Evolutionary conservation across 2,113 vertebrate species (phyloP), one percentile per base, ranked within the genome.

Genomic region (Thunnus thynnus): DNA sequence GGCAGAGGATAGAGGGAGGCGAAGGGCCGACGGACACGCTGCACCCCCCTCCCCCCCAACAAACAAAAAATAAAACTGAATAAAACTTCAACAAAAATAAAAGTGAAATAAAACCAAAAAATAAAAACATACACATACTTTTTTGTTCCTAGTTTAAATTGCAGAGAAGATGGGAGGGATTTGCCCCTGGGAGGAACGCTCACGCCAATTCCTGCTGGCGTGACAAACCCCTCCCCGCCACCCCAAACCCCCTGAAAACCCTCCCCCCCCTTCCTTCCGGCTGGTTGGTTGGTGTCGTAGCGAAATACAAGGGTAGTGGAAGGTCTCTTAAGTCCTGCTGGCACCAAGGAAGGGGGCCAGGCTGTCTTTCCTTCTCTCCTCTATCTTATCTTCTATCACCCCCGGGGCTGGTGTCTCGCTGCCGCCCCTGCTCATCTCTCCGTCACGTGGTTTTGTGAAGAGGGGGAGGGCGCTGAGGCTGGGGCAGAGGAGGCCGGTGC

Each of bases 371-470:
- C 73, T 86, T 84, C 80, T 89, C 87, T 84, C 80, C 70, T 90
- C 84, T 64, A 80, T 85, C 72, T 88, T 63, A 78, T 86, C 91
- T 74, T 88, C 86, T 78, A 83, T 88, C 86, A 83, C 85, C 87
- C 57, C 87, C 70, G 32, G 74, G 88, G 81, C 82, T 64, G 55
- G 60, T 6, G 57, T 76, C 60, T 83, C 62, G 7, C 46, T 41
- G 25, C 57, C 1, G 36, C 32, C 63, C 88, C 27, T 88, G 93
- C 96, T 99, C 98, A 99, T 98, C 98, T 99, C 96, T 99, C 98
- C 55, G 98, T 98, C 88, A 98, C 96, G 0, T 99, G 98, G 95
- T 98, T 99, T 95, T 99, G 97, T 96, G 97, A 94, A 79, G 95
- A 96, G 1, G 96, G 94, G 84, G 93, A 93, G 20, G 96, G 92